These are phyloP conservation scores for Dinomys branickii DNA, from an alignment of 2,113 vertebrate species.

Conservation along the genomic window DNA sequence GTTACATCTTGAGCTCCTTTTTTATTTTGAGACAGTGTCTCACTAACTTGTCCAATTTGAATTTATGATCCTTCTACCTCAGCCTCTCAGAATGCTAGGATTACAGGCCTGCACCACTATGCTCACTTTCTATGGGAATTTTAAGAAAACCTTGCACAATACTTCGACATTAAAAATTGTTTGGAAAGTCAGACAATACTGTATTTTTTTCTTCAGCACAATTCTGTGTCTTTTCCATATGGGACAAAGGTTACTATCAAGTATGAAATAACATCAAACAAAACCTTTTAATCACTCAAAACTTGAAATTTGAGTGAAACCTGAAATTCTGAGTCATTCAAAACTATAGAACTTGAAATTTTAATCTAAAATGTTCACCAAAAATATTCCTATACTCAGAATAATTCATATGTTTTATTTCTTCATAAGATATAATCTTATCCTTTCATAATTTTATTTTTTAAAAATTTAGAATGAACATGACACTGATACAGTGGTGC, in stretches of 20 bases:
- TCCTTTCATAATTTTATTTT: neutral
- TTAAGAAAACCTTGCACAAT: slow-evolving; percentile 48
- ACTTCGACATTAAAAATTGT: slow-evolving; percentile 35
- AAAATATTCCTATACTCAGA: neutral
- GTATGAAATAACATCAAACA: neutral
- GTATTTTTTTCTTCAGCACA: neutral
- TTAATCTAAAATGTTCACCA: neutral
- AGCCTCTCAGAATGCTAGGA: neutral
- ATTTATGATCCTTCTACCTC: neutral
- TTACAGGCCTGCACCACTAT: neutral
- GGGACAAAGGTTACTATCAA: neutral
- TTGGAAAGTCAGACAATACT: neutral
- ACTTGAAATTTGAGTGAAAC: neutral
- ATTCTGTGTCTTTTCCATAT: neutral
- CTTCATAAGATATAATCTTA: neutral
- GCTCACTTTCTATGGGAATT: neutral
- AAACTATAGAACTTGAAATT: neutral
- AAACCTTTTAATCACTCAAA: neutral
- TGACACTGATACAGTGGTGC: neutral
- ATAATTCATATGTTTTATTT: neutral
- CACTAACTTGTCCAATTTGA: neutral
- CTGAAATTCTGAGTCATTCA: neutral
- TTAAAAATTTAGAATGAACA: slow-evolving; percentile 25
- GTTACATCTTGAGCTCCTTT: neutral
- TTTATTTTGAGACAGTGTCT: neutral